Base-by-base conservation (phyloP, 2,113 vertebrate genomes). In the Silurus asotus region DNA sequence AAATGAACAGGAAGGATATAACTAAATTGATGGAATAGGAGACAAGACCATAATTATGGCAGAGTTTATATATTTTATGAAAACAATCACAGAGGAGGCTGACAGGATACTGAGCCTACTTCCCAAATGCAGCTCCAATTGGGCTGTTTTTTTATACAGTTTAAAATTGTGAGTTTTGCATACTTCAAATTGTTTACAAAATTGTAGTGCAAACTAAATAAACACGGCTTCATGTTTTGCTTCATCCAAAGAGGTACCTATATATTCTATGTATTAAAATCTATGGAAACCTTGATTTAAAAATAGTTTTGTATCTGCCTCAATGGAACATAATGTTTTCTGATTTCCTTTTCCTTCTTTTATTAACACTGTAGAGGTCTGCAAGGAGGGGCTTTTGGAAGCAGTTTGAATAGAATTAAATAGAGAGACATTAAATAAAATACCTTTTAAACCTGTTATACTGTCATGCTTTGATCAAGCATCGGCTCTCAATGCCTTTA, bases 1-100 rank as follows among this genome's bases (percentile, higher is more conserved):
- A 80, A 45, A 80, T 80, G 28, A 59, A 59, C 58, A 80, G 77
- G 53, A 80, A 80, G 77, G 56, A 80, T 78, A 79, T 79, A 59
- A 79, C 55, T 79, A 59, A 79, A 59, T 58, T 79, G 56, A 79
- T 79, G 53, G 53, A 79, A 79, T 10, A 59, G n/a, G 55, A 79
- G 55, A 79, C 28, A 79, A 59, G 17, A 37, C 56, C 17, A 80
- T 80, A 25, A 61, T 61, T 79, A 79, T 79, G 56, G 75, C 45
- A 77, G 25, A 78, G 13, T 61, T 80, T 15, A 61, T 59, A 59
- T 45, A 59, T 37, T 56, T 80, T 45, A 80, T 48, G 17, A 28
- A 80, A 80, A 28, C 28, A 80, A 80, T 80, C 77, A 80, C 77
- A 45, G 56, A 80, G 56, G 6, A 45, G 56, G 28, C 77, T 45